These are phyloP conservation scores for Labrus mixtus DNA, from an alignment of 2,113 vertebrate species.

Conservation along the genomic window DNA sequence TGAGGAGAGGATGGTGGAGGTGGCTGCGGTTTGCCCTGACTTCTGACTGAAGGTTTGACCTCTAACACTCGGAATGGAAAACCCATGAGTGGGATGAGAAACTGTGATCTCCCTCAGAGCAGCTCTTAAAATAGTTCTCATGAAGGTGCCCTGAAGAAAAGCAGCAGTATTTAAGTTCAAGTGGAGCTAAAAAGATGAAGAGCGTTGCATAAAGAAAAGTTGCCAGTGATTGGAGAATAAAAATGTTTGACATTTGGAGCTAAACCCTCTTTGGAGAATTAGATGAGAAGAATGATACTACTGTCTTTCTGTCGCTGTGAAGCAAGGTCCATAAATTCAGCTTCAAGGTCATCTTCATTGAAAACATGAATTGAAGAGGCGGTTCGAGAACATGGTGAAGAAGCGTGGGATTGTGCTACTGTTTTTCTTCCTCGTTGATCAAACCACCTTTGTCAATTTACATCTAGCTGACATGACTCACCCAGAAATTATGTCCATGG, in stretches of 20 bases:
- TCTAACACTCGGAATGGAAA: slow-evolving; percentile 12
- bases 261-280: neutral
- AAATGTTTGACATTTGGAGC: neutral
- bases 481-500: neutral
- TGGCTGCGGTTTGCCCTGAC: neutral
- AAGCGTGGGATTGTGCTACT: neutral
- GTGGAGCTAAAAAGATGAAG: neutral
- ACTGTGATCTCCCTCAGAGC: slow-evolving; percentile 1
- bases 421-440: neutral
- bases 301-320: neutral
- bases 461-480: neutral
- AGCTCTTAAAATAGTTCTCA: neutral
- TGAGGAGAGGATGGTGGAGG: neutral
- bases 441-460: neutral
- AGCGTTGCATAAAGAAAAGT: neutral
- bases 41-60: slow-evolving; percentile 9
- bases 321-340: too few relatives aligned
- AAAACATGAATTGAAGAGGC: neutral
- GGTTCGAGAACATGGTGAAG: neutral
- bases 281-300: neutral
- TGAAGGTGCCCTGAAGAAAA: slow-evolving; percentile 39
- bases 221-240: neutral
- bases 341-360: neutral
- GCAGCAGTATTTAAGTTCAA: neutral
- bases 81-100: slow-evolving; percentile 13